Percentiles rank a stretch among this genome's conserved stretches.
Evolutionary conservation across 2,113 vertebrate species (phyloP).

Genomic region (Larimichthys polyactis): DNA sequence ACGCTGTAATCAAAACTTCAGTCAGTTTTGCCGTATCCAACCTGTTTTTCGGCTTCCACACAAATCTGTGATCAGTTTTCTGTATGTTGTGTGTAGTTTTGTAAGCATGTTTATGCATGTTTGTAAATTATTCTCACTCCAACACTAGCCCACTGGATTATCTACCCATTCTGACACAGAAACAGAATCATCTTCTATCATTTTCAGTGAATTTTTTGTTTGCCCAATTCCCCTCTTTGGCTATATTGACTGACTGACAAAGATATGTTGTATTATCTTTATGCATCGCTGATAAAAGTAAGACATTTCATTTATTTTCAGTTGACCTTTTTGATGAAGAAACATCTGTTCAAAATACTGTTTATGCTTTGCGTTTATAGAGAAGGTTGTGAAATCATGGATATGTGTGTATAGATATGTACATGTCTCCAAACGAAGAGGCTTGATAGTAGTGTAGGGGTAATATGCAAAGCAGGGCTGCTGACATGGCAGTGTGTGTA

Average conservation of each 20-base stretch:
- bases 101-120: not conserved
- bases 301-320: not conserved
- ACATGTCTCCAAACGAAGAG: not conserved
- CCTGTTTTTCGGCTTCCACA: not conserved
- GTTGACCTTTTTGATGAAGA: not conserved
- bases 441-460: not conserved
- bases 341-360: slow-evolving; percentile 5
- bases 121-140: not conserved
- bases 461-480: slow-evolving; percentile 45
- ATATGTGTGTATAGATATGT: not conserved
- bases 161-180: not conserved
- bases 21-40: not conserved
- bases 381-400: not conserved
- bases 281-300: not conserved
- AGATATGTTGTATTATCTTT: not conserved
- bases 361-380: slow-evolving; percentile 6
- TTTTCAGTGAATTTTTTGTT: not conserved
- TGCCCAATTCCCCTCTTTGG: slow-evolving; percentile 4
- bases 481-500: slow-evolving; percentile 21
- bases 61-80: not conserved
- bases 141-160: not conserved
- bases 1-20: not conserved
- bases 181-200: slow-evolving; percentile 7
- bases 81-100: not conserved
- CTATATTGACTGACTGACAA: not conserved